Percentiles rank a stretch among this genome's conserved stretches.
Conservation (phyloP, 2,888 invertebrate genomes). For the Brachyopa scutellaris region DNA sequence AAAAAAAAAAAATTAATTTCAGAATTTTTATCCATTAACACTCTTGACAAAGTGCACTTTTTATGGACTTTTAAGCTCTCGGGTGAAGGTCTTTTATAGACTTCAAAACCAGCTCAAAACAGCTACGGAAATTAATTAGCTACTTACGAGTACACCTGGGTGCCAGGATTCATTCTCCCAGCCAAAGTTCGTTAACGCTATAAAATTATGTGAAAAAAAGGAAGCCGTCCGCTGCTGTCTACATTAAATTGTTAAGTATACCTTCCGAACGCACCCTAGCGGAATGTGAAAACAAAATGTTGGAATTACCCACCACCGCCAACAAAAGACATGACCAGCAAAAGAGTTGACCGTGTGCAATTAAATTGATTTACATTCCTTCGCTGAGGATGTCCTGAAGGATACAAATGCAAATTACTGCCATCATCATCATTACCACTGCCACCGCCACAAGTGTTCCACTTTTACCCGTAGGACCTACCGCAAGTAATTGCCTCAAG, state of each 20-base stretch:
- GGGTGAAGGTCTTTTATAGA: not conserved
- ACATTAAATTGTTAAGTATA: not conserved
- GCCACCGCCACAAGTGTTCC: slow-evolving; percentile 15
- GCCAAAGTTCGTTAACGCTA: not conserved
- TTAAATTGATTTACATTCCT: slow-evolving; percentile 39
- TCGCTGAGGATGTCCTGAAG: slow-evolving; percentile 7
- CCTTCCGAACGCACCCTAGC: not conserved
- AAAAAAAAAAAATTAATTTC: too few species aligned
- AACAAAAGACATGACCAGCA: too few species aligned
- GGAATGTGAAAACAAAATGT: not conserved
- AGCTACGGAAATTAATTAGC: not conserved
- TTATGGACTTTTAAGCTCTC: not conserved
- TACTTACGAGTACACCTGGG: not conserved
- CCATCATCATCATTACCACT: not conserved
- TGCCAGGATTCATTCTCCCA: not conserved
- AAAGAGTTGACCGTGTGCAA: slow-evolving; percentile 12
- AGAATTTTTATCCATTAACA: not conserved
- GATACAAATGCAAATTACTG: slow-evolving; percentile 27
- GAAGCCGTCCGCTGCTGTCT: not conserved
- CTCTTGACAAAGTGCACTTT: not conserved
- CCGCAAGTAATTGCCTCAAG: slow-evolving; percentile 28
- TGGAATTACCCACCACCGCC: not conserved
- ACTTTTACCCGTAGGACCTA: slow-evolving; percentile 13
- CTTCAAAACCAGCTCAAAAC: not conserved
- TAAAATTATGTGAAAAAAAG: not conserved